Conservation (phyloP, 2,113 vertebrate genomes). For the Antechinus stuartii region DNA sequence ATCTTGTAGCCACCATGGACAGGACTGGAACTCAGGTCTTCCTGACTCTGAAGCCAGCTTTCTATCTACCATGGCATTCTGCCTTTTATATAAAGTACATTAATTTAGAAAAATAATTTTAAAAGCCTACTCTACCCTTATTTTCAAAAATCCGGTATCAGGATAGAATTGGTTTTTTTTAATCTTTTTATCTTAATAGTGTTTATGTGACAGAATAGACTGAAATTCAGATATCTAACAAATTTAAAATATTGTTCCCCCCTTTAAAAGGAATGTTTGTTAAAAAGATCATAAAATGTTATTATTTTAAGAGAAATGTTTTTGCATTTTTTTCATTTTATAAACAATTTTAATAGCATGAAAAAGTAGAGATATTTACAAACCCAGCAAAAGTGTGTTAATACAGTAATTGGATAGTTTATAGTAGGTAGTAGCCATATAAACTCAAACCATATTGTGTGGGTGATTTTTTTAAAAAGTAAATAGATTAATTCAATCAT, state of each 20-base stretch:
- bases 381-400: not conserved
- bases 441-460: not conserved
- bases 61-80: not conserved
- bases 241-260: too few relatives aligned
- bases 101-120: not conserved
- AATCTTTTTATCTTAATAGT: too few relatives aligned
- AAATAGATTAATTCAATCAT: conserved; percentile 57
- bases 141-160: not conserved
- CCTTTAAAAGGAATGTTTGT: too few relatives aligned
- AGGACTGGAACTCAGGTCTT: not conserved
- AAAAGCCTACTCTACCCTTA: not conserved
- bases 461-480: conserved; percentile 8
- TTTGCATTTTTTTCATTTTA: conserved; percentile 32
- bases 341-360: conserved; percentile 12
- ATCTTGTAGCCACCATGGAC: not conserved
- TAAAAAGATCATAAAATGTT: not conserved
- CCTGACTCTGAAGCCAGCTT: not conserved
- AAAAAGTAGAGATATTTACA: conserved; percentile 6
- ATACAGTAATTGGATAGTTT: not conserved
- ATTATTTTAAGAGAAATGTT: not conserved
- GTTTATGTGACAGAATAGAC: too few relatives aligned
- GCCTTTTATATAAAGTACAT: not conserved
- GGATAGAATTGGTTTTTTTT: not conserved
- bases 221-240: too few relatives aligned
- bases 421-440: not conserved